These are phyloP conservation scores for Paraescarpia echinospica DNA, from an alignment of 1,140 invertebrate genomes.

Conservation along the genomic window DNA sequence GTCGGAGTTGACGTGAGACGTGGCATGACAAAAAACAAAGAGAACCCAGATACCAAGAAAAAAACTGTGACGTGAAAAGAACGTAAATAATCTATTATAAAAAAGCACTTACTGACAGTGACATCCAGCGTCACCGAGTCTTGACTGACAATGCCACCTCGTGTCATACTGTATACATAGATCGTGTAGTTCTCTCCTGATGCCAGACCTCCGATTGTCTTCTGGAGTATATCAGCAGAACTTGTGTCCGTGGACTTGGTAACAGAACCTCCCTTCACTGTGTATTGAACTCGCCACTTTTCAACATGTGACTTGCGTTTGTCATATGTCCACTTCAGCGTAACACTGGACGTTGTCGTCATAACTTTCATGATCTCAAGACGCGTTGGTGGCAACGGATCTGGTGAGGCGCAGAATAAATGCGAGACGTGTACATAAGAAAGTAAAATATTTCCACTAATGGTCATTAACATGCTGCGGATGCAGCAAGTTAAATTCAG, in stretches of 20 bases:
- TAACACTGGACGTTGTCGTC: not conserved
- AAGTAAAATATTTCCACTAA: too few species aligned
- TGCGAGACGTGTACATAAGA: not conserved
- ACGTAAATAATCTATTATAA: too few species aligned
- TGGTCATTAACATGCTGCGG: too few species aligned
- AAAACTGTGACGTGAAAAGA: too few species aligned
- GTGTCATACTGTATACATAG: not conserved
- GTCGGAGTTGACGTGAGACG: too few species aligned
- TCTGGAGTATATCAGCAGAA: not conserved
- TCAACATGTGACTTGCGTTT: not conserved
- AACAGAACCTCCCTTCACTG: not conserved
- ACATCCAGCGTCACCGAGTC: not conserved
- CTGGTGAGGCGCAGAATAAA: not conserved
- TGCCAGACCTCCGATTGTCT: not conserved
- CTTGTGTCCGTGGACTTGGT: not conserved
- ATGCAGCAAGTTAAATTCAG: too few species aligned
- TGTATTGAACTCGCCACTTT: not conserved
- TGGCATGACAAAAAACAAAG: too few species aligned
- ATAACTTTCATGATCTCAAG: not conserved
- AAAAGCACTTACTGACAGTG: not conserved
- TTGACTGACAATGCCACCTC: not conserved
- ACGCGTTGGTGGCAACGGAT: not conserved
- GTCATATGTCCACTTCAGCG: not conserved
- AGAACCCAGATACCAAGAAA: too few species aligned
- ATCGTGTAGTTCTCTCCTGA: not conserved